A percentile compares a stretch with the other conserved stretches of the same genome.
Conservation (phyloP, 2,797 vertebrate species). For the Australoheros facetus region DNA sequence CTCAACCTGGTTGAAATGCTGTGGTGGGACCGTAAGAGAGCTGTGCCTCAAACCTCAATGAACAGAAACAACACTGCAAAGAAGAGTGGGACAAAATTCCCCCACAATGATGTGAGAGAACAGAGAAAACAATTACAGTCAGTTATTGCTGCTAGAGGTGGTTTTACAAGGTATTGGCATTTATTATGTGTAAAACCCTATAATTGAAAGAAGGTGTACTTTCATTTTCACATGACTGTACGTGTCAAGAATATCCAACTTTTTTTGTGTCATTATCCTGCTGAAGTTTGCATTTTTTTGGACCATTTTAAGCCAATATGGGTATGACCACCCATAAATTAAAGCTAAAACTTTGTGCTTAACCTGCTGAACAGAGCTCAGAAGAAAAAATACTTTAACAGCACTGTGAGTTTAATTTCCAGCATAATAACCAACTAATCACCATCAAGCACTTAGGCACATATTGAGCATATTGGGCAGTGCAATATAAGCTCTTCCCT, state of each 20-base stretch:
- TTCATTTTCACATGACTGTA: neutral
- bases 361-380: neutral
- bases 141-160: neutral
- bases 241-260: neutral
- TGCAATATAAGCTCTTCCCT: neutral
- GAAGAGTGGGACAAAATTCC: neutral
- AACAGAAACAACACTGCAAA: neutral
- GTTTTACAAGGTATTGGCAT: neutral
- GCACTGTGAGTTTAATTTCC: neutral
- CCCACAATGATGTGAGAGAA: neutral
- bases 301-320: neutral
- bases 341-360: neutral
- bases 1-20: neutral
- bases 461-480: neutral
- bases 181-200: neutral
- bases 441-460: neutral
- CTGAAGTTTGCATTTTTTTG: neutral
- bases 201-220: rapidly evolving
- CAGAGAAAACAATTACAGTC: neutral
- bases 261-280: neutral
- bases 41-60: neutral
- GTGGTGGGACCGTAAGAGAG: neutral
- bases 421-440: neutral
- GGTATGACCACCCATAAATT: neutral
- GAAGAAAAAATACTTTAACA: neutral